Conservation (phyloP, 2,797 vertebrate genomes). For the Anabas testudineus region DNA sequence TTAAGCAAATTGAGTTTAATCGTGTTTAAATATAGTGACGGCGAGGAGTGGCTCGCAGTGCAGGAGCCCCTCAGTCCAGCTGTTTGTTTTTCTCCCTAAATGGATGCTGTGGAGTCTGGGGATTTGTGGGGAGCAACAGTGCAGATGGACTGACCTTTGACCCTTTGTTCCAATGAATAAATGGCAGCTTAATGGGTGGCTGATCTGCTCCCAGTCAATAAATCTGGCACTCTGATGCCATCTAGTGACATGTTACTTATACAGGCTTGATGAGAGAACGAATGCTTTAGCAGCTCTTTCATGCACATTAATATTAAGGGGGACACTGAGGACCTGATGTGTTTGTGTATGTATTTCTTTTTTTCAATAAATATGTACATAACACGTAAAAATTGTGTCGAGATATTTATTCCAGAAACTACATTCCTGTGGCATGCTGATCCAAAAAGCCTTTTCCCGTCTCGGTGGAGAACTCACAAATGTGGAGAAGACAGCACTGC, state of each 20-base stretch:
- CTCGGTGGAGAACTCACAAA: constrained; percentile 36
- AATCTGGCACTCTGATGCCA: constrained; percentile 64
- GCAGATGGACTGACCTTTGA: constrained; percentile 75
- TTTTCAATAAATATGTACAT: neutral
- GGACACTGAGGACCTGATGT: neutral
- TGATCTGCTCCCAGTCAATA: constrained; percentile 10
- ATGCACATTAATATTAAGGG: neutral
- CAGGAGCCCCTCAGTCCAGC: constrained; percentile 59
- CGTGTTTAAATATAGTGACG: constrained; percentile 39
- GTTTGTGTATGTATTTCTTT: neutral
- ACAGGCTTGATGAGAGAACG: neutral
- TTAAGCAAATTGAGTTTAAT: constrained; percentile 23
- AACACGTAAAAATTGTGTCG: neutral
- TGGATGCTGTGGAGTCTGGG: constrained; percentile 68
- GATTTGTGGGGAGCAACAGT: constrained; percentile 70
- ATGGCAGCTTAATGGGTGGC: constrained; percentile 52
- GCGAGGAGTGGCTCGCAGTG: constrained; percentile 20
- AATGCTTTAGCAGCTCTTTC: neutral
- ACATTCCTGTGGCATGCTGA: constrained; percentile 16
- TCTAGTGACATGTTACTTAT: constrained; percentile 63
- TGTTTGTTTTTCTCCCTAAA: constrained; percentile 75
- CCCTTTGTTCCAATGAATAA: constrained; percentile 76
- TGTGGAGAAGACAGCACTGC: constrained; percentile 44
- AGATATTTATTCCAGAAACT: constrained; percentile 63
- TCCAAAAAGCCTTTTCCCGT: constrained; percentile 48